These are phyloP conservation scores for Genyomyrus donnyi DNA, from an alignment of 2,113 vertebrate genomes.

Conservation along the genomic window DNA sequence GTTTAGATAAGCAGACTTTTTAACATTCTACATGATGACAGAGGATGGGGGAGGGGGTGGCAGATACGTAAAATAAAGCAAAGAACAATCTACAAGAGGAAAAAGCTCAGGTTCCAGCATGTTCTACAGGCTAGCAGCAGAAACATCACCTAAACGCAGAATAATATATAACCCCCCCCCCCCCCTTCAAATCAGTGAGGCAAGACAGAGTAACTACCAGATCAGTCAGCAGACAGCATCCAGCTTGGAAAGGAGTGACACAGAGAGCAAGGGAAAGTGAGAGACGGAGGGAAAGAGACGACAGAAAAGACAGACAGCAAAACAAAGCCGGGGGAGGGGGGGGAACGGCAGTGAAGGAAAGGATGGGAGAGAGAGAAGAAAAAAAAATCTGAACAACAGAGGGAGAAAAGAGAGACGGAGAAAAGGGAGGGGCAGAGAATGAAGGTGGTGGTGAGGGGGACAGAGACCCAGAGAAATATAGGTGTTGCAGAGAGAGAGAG, in stretches of 20 bases:
- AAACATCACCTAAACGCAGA: conserved; percentile 41
- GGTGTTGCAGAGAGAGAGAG: not conserved
- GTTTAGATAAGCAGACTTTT: conserved; percentile 31
- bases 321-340: not conserved
- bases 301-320: conserved; percentile 15
- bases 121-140: conserved; percentile 40
- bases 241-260: conserved; percentile 13
- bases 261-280: not conserved
- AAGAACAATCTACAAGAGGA: conserved; percentile 23
- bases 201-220: conserved; percentile 56
- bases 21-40: conserved; percentile 16
- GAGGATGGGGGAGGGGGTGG: conserved; percentile 19
- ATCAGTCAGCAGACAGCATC: conserved; percentile 45
- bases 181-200: conserved; percentile 59
- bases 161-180: conserved; percentile 59
- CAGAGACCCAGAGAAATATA: not conserved
- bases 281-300: not conserved
- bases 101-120: conserved; percentile 7
- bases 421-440: conserved; percentile 5
- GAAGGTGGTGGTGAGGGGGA: not conserved
- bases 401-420: conserved; percentile 27
- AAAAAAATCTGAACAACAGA: conserved; percentile 16
- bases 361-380: not conserved
- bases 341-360: conserved; percentile 14
- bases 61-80: conserved; percentile 7